phyloP scores from a whole-genome alignment of 2,113 vertebrate species.

The Xiphias gladius region DNA sequence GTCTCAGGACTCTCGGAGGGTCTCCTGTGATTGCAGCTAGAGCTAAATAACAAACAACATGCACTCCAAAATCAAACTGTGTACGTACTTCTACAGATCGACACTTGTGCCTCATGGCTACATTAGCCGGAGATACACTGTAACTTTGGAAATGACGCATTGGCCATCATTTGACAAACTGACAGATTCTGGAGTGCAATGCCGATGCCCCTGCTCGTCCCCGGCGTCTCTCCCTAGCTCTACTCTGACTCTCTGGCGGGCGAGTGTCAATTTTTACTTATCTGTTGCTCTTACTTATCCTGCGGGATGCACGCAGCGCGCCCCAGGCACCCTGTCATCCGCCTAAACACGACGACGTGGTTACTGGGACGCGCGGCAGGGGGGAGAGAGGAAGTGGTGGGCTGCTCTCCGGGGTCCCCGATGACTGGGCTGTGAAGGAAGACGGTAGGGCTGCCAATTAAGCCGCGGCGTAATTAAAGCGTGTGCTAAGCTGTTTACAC shows the following conservation, averaged over 20 bases:
- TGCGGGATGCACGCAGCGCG: slow-evolving; percentile 81
- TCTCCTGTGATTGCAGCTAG: too few species aligned
- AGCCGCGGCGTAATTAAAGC: slow-evolving; percentile 58
- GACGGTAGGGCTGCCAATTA: slow-evolving; percentile 59
- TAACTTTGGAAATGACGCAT: not conserved
- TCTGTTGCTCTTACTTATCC: slow-evolving; percentile 86
- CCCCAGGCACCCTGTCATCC: slow-evolving; percentile 88
- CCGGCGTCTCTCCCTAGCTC: not conserved
- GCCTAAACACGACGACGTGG: slow-evolving; percentile 83
- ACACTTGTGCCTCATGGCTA: too few species aligned
- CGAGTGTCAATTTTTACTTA: slow-evolving; percentile 4
- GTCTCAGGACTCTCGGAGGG: not conserved
- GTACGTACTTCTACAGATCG: too few species aligned
- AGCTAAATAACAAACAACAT: too few species aligned
- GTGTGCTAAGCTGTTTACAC: slow-evolving; percentile 55
- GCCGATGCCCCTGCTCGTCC: not conserved
- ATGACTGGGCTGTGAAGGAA: slow-evolving; percentile 87
- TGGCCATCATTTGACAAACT: not conserved
- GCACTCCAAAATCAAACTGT: too few species aligned
- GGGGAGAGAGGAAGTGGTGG: slow-evolving; percentile 82
- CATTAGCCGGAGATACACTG: not conserved
- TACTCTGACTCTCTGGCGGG: slow-evolving; percentile 10
- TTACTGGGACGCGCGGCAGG: slow-evolving; percentile 8
- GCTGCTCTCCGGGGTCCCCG: slow-evolving; percentile 87
- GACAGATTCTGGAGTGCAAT: not conserved